Conservation (phyloP, 1,140 invertebrate genomes). For the Drosophila novamexicana region DNA sequence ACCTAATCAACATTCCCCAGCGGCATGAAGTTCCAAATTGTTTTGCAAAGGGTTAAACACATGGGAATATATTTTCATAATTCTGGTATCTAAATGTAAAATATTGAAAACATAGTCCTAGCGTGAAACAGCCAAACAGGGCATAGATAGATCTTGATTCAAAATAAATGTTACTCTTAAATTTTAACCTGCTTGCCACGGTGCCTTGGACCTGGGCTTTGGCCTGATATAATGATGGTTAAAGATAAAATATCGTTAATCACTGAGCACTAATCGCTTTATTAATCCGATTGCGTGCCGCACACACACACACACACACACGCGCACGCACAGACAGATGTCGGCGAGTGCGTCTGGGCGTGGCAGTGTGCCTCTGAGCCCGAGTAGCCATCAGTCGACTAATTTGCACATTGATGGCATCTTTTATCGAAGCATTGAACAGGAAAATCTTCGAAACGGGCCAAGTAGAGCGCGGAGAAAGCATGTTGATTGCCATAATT, state of each 20-base stretch:
- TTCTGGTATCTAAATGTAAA: constrained; percentile 10
- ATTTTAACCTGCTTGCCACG: constrained; percentile 7
- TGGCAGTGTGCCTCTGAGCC: constrained; percentile 31
- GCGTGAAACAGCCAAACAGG: too few relatives aligned
- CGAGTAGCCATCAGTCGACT: constrained; percentile 74
- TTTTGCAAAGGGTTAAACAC: not conserved
- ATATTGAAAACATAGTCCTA: too few relatives aligned
- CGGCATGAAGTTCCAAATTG: not conserved
- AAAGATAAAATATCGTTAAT: constrained; percentile 81
- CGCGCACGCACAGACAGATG: constrained; percentile 8
- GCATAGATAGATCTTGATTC: not conserved
- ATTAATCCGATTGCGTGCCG: constrained; percentile 73
- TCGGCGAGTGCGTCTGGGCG: constrained; percentile 30
- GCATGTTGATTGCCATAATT: constrained; percentile 75
- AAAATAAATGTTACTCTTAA: not conserved
- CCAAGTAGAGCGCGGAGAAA: constrained; percentile 36
- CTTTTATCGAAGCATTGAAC: constrained; percentile 64
- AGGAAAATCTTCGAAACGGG: constrained; percentile 31
- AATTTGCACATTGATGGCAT: constrained; percentile 81
- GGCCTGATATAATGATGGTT: constrained; percentile 62
- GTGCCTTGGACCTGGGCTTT: constrained; percentile 20
- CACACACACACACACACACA: constrained; percentile 16
- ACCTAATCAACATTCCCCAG: constrained; percentile 9
- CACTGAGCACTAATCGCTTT: constrained; percentile 73
- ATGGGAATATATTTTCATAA: not conserved